Evolutionary conservation across 2,888 invertebrate genomes (phyloP).

Genomic region (Copidosoma aretas): DNA sequence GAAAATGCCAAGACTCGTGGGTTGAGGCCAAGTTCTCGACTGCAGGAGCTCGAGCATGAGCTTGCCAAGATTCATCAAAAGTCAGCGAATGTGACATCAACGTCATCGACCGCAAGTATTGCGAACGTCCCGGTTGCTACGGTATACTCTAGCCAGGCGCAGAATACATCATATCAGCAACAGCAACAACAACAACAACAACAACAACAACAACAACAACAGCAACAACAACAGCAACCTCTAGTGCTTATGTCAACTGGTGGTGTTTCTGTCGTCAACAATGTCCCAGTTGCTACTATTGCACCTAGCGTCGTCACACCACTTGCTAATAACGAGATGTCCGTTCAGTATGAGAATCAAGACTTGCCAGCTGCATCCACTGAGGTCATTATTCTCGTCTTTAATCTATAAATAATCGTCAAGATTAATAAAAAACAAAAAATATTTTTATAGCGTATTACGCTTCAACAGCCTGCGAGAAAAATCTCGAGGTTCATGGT

Average conservation of each 20-base stretch:
- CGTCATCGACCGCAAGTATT: conserved; percentile 52
- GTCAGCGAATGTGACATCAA: conserved; percentile 47
- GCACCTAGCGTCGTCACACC: conserved; percentile 47
- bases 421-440: neutral
- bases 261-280: conserved; percentile 46
- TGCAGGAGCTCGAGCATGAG: conserved; percentile 60
- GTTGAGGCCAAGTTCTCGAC: conserved; percentile 56
- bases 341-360: conserved; percentile 51
- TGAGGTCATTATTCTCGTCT: conserved; percentile 25
- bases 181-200: conserved; percentile 46
- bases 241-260: conserved; percentile 44
- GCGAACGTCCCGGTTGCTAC: conserved; percentile 53
- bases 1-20: conserved; percentile 53
- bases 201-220: no score
- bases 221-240: conserved; percentile 44
- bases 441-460: conserved; percentile 39
- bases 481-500: conserved; percentile 85
- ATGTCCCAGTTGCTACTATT: conserved; percentile 51
- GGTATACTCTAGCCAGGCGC: conserved; percentile 41
- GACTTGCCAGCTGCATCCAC: conserved; percentile 42
- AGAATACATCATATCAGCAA: conserved; percentile 32
- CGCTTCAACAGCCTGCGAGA: conserved; percentile 64
- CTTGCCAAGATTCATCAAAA: conserved; percentile 63
- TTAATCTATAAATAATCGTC: neutral
- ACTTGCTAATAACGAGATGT: conserved; percentile 52